Conservation (phyloP, 53 echinoderm and acorn worm species). For the Holothuria leucospilota region DNA sequence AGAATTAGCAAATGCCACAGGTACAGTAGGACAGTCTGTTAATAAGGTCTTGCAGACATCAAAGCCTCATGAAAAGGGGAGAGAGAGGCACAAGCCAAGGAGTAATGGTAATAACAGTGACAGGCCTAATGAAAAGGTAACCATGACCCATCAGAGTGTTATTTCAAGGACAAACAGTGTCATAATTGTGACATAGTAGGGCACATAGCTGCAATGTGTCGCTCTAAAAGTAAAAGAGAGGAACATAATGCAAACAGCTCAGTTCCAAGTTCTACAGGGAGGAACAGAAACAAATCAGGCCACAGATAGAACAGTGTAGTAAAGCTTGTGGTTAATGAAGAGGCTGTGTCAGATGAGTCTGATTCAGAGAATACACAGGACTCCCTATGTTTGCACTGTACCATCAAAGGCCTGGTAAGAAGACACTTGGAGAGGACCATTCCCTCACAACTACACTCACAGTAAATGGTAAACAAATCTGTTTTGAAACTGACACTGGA, state of each 20-base stretch:
- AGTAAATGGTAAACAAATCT: background rate
- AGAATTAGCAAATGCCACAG: constrained; percentile 25
- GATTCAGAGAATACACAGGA: constrained; percentile 5
- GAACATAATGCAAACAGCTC: background rate
- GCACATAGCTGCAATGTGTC: constrained; percentile 50
- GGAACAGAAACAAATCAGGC: background rate
- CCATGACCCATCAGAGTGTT: constrained; percentile 13
- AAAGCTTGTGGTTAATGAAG: constrained; percentile 12
- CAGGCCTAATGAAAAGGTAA: constrained; percentile 24
- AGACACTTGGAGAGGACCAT: background rate
- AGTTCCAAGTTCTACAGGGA: constrained; percentile 16
- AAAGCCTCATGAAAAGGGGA: background rate
- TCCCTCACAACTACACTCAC: background rate
- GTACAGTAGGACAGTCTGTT: background rate
- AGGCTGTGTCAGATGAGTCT: background rate
- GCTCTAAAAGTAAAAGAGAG: constrained; percentile 4
- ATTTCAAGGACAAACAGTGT: constrained; percentile 25
- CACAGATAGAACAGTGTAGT: constrained; percentile 7
- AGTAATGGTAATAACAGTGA: background rate
- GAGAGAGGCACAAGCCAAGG: constrained; percentile 23
- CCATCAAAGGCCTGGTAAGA: background rate
- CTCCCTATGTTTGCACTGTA: constrained; percentile 22
- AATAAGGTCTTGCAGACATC: constrained; percentile 25
- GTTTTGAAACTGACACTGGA: constrained; percentile 60
- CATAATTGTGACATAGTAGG: constrained; percentile 39